These are phyloP conservation scores for Pseudococcus longispinus DNA, from an alignment of 2,888 invertebrate species.

Conservation along the genomic window DNA sequence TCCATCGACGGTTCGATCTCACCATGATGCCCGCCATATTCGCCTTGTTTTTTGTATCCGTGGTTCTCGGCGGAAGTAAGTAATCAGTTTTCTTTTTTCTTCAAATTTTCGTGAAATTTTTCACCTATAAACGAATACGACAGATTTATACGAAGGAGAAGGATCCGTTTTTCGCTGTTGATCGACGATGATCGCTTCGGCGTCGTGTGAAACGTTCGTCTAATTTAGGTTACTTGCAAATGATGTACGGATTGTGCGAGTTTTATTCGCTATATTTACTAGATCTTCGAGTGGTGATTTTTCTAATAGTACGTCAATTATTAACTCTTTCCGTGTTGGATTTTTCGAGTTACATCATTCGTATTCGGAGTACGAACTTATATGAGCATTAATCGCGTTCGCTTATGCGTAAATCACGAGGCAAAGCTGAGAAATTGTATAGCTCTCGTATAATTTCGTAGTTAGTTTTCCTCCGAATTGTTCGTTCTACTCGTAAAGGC, in stretches of 20 bases:
- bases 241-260: not conserved
- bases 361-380: no score
- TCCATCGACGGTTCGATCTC: slow-evolving; percentile 51
- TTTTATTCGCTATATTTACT: not conserved
- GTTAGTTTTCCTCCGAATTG: no score
- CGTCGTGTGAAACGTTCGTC: not conserved
- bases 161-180: not conserved
- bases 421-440: no score
- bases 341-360: no score
- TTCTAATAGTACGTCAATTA: not conserved
- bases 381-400: no score
- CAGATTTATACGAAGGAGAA: not conserved
- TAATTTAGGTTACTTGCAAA: not conserved
- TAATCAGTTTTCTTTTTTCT: not conserved
- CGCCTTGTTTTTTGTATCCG: slow-evolving; percentile 44
- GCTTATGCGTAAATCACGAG: no score
- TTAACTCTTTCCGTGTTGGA: no score
- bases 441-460: no score
- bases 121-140: not conserved
- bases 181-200: not conserved
- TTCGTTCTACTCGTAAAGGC: no score
- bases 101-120: not conserved
- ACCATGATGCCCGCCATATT: slow-evolving; percentile 54
- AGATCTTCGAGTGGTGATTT: not conserved
- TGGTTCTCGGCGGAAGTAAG: slow-evolving; percentile 54